Base-by-base conservation (phyloP, 92 coral and sea anemone genomes). In the Zoanthus gigantus region DNA sequence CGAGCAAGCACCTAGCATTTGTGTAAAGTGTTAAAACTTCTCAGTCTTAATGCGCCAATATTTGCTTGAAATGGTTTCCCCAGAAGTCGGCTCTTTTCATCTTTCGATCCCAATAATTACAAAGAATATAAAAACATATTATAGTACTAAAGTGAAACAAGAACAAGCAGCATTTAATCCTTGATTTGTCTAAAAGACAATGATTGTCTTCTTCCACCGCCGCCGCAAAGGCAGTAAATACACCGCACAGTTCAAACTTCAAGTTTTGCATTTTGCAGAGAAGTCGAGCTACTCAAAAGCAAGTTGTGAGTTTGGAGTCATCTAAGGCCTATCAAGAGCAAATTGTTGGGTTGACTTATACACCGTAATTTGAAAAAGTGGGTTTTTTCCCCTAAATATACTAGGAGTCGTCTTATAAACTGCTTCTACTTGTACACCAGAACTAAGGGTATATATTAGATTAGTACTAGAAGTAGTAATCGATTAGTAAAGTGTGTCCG, bases 281-380 rank as follows among this genome's bases (percentile, higher is more conserved):
- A 71, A 71, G 11, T 71, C 14, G 44, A 71, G 47, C 75, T 28
- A 71, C 75, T 30, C 47, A 71, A 37, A 30, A 30, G 47, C 75
- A 30, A 23, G 75, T 71, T 45, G 45, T 12, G 75, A 71, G 17
- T 71, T 71, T 71, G 75, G 75, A 71, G 75, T 72, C 13, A 37
- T 37, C 4, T 37, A 37, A 2, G 42, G 42, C 2, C 42, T 37
- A 37, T 4, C 1, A 37, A 37, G 3, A 37, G 42, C 42, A 37
- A 2, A 37, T 37, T 37, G 23, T 23, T 23, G 23, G 23, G 23
- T 37, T 37, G 42, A 4, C 42, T 4, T 37, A 23, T 23, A 37
- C 42, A 37, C 42, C 42, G 42, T 2, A 37, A 37, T 37, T 37
- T 37, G 42, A 37, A 37, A 37, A 37, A 4, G 2, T 2, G 42